These are phyloP conservation scores for Pomatostomus ruficeps DNA, from an alignment of 2,113 vertebrate species.

Conservation along the genomic window DNA sequence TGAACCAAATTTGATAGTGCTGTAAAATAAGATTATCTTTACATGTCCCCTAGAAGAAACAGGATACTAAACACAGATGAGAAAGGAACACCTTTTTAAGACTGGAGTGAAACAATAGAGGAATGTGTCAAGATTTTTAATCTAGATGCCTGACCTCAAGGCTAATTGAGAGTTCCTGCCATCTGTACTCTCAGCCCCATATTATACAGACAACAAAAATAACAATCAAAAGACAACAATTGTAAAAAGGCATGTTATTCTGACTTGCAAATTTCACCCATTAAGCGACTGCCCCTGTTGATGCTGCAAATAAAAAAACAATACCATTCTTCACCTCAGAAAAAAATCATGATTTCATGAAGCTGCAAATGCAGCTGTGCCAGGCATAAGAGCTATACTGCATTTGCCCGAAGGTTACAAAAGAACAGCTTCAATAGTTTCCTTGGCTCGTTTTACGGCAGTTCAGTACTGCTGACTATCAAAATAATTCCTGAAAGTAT, in stretches of 20 bases:
- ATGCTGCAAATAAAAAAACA: background rate
- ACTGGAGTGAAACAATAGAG: constrained; percentile 31
- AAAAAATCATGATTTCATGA: background rate
- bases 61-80: constrained; percentile 26
- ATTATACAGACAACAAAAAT: background rate
- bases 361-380: background rate
- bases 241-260: background rate
- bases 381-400: background rate
- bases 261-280: background rate
- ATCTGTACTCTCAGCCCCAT: background rate
- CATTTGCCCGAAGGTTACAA: background rate
- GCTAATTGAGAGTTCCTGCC: constrained; percentile 21
- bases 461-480: background rate
- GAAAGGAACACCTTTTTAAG: constrained; percentile 20
- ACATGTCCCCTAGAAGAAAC: background rate
- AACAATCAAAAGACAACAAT: background rate
- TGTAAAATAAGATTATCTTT: constrained; percentile 19
- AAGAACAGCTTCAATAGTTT: background rate
- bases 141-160: constrained; percentile 16
- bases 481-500: background rate
- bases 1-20: background rate
- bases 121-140: constrained; percentile 12
- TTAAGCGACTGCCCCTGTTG: background rate
- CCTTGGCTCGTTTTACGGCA: background rate
- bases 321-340: background rate